Evolutionary conservation across 2,797 vertebrate genomes (phyloP).

Genomic region (Bradypodion ventrale): DNA sequence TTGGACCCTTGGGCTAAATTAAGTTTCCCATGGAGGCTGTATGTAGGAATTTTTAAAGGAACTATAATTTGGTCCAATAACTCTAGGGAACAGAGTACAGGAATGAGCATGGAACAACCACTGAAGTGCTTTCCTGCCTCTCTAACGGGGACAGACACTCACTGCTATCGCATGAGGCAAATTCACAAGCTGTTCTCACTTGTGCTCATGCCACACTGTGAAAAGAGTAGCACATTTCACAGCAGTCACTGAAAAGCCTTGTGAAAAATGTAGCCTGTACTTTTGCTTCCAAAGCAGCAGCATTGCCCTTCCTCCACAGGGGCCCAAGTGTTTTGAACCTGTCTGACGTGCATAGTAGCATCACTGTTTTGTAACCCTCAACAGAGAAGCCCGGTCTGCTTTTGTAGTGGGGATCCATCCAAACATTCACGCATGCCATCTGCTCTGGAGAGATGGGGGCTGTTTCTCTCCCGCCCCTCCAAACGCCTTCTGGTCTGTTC

Average conservation of each 20-base stretch:
- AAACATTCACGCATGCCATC: slow-evolving; percentile 8
- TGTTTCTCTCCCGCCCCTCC: background rate
- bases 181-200: background rate
- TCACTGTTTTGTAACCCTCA: background rate
- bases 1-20: background rate
- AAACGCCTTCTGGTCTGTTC: slow-evolving; percentile 20
- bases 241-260: background rate
- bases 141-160: background rate
- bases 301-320: background rate
- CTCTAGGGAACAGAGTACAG: background rate
- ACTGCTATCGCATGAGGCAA: background rate
- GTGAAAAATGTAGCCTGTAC: background rate
- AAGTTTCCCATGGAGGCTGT: background rate
- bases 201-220: background rate
- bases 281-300: background rate
- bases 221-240: background rate
- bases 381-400: background rate
- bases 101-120: background rate
- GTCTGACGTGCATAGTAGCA: fast-evolving
- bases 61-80: background rate
- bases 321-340: background rate
- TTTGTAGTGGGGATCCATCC: background rate
- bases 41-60: background rate
- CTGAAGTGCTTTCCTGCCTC: background rate
- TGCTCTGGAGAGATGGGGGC: background rate